Conservation (phyloP, 2,888 invertebrate genomes). For the Leucophora obtusa region DNA sequence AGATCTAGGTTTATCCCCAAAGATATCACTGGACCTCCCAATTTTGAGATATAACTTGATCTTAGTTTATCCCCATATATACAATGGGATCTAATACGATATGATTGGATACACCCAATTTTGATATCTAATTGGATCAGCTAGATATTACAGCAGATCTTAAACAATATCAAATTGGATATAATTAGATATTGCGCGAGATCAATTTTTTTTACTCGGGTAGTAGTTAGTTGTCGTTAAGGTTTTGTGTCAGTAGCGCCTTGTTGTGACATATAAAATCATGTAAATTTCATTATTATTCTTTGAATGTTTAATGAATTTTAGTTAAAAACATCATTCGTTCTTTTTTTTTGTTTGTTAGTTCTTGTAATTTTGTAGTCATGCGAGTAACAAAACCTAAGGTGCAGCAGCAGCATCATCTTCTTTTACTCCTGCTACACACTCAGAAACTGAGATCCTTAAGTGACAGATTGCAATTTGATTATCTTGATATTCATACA, state of each 20-base stretch:
- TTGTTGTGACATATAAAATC: slow-evolving; percentile 61
- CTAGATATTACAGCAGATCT: too few relatives aligned
- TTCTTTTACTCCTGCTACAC: slow-evolving; percentile 24
- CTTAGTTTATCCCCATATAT: too few relatives aligned
- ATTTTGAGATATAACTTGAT: too few relatives aligned
- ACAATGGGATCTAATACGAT: too few relatives aligned
- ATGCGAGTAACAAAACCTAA: slow-evolving; percentile 7
- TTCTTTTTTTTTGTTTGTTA: slow-evolving; percentile 2
- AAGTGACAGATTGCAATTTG: slow-evolving; percentile 60
- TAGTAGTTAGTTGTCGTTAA: slow-evolving; percentile 38
- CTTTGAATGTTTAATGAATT: slow-evolving; percentile 62
- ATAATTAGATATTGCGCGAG: too few relatives aligned
- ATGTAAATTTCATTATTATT: slow-evolving; percentile 64
- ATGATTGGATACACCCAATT: too few relatives aligned
- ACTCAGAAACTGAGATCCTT: slow-evolving; percentile 36
- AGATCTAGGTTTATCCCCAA: too few relatives aligned
- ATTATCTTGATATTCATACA: slow-evolving; percentile 44
- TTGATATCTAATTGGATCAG: too few relatives aligned
- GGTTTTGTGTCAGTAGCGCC: slow-evolving; percentile 61
- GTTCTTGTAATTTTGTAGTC: slow-evolving; percentile 2
- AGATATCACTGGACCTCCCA: too few relatives aligned
- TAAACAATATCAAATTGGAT: too few relatives aligned
- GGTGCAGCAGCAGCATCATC: slow-evolving; percentile 34
- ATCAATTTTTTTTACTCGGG: too few relatives aligned
- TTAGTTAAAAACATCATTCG: slow-evolving; percentile 13